Base-by-base conservation (phyloP, 1,140 invertebrate species). In the Trialeurodes vaporariorum region DNA sequence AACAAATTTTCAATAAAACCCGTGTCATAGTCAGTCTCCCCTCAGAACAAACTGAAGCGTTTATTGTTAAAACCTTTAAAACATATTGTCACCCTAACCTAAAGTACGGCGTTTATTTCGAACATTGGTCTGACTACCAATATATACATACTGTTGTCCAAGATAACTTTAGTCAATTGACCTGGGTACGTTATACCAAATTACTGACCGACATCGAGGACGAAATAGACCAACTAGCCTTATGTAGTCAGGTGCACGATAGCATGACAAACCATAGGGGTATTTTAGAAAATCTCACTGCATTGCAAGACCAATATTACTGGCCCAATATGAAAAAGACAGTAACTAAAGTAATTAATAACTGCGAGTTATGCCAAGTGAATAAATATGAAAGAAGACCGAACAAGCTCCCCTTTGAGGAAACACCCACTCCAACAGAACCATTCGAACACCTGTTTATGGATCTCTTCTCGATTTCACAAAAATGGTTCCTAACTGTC, bases 271-370 rank as follows among this genome's bases (percentile, higher is more conserved):
- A 49, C 34, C 34, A 49, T 17, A 49, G 34, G 34, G 34, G 34
- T 9, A 49, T 49, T 17, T 49, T 49, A 49, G 34, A 49, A 49
- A 49, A 49, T 49, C 34, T 72, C n/a, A n/a, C n/a, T n/a, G n/a
- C n/a, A n/a, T n/a, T n/a, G n/a, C n/a, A n/a, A n/a, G n/a, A 49
- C 17, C 34, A 49, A 5, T 49, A 49, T 49, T 49, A 49, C 17
- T 49, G 34, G 34, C 34, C 34, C 34, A 49, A 49, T 17, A 49
- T 49, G 34, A 49, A 49, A 49, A 49, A 49, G 34, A 49, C 34
- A 17, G 34, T 49, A 49, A 49, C 34, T 49, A 49, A 49, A 49
- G 17, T 49, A 49, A 17, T 49, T 5, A 49, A 49, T 49, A 49
- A 49, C 34, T 49, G 34, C 34, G 34, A 49, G 17, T 17, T 49